These are phyloP conservation scores for Dryas iulia DNA, from an alignment of 1,140 invertebrate genomes.

Conservation along the genomic window DNA sequence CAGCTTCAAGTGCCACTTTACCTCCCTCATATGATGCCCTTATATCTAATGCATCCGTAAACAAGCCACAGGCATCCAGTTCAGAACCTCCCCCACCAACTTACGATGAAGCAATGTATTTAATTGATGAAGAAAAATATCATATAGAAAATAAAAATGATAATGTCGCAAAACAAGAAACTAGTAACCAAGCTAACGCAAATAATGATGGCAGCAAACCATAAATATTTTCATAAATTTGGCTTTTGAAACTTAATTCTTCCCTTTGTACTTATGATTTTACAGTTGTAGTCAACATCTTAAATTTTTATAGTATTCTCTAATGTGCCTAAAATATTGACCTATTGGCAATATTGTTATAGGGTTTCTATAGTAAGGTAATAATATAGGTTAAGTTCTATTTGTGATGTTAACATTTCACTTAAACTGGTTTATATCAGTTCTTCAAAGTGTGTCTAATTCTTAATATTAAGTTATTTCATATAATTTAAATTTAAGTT, in stretches of 20 bases:
- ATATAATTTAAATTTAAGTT: conserved; percentile 16
- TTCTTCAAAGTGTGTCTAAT: conserved; percentile 24
- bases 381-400: conserved; percentile 28
- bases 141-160: conserved; percentile 54
- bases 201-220: conserved; percentile 60
- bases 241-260: conserved; percentile 56
- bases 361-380: conserved; percentile 28
- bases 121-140: conserved; percentile 77
- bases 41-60: conserved; percentile 62
- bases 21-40: conserved; percentile 82
- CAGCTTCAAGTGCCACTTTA: conserved; percentile 80
- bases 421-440: conserved; percentile 14
- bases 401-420: conserved; percentile 30
- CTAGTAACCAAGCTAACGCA: conserved; percentile 51
- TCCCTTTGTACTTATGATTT: conserved; percentile 73
- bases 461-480: conserved; percentile 19
- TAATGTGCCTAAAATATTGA: conserved; percentile 72
- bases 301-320: conserved; percentile 62
- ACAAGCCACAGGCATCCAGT: conserved; percentile 68
- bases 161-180: conserved; percentile 61
- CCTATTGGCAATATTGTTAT: conserved; percentile 60
- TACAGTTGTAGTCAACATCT: conserved; percentile 51
- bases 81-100: conserved; percentile 81
- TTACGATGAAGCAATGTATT: conserved; percentile 83
- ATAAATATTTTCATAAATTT: conserved; percentile 31